Evolutionary conservation across 2,797 vertebrate genomes (phyloP), one percentile per base, ranked within the genome.

Genomic region (Todus mexicanus): DNA sequence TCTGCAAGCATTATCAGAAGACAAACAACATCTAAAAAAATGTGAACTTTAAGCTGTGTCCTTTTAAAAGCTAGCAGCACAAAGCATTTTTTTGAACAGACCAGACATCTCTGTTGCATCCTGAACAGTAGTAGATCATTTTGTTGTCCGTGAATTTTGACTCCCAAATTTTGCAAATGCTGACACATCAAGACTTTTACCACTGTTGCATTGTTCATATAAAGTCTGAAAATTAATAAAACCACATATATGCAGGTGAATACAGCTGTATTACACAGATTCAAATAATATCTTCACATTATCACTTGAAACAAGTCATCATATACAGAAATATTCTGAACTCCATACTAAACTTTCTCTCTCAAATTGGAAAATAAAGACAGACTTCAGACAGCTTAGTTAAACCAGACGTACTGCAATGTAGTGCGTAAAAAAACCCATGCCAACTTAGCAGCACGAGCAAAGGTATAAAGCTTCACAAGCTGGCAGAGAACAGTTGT

Each of bases 161-260:
- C 72, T 98, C 45, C 97, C 97, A 40, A 75, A 95, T 95, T 98
- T 98, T 31, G 98, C 98, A 97, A 98, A 98, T 64, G 98, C 98
- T 35, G 98, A 98, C 51, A 99, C 98, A 94, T 99, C 98, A 72
- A 99, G 96, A 84, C 95, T 98, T 96, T 97, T 98, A 68, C 98
- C 98, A 61, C 98, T 98, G 98, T 91, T 99, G 97, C 98, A 99
- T 95, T 98, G 99, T 87, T 98, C 99, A 85, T 99, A 99, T 97
- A 99, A 98, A 96, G 98, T 99, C 99, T 99, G 98, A 90, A 98
- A 97, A 65, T 68, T 79, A 89, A 95, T 50, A 57, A 96, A 64
- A 93, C 59, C 94, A 81, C 38, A 72, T 2, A 5, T 68, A 76
- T 56, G 92, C 45, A 64, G 29, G 20, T 71, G 51, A 90, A 61